Percentiles rank a stretch among this genome's conserved stretches.
These are phyloP conservation scores for Myotis yumanensis DNA, from an alignment of 2,113 vertebrate species.

Conservation along the genomic window DNA sequence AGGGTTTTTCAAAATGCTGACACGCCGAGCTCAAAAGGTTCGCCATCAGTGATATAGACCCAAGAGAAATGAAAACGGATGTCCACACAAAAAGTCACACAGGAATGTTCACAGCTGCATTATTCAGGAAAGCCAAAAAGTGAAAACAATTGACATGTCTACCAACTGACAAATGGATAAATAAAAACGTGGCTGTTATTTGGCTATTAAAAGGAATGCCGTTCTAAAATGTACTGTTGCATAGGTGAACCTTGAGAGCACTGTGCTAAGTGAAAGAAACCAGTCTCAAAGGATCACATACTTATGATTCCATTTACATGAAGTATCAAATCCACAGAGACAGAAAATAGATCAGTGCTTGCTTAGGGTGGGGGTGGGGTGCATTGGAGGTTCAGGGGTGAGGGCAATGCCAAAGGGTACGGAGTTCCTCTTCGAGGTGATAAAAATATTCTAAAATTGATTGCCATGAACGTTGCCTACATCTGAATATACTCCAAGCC, in stretches of 20 bases:
- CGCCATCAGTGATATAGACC: too few species aligned
- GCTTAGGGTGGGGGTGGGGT: background rate
- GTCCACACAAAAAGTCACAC: background rate
- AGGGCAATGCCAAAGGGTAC: too few species aligned
- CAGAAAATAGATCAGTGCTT: background rate
- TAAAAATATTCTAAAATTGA: background rate
- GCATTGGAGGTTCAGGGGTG: background rate
- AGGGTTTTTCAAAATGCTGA: too few species aligned
- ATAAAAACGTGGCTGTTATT: background rate
- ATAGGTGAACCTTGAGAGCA: background rate
- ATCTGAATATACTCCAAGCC: background rate
- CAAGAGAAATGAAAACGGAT: background rate
- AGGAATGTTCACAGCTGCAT: rapidly evolving
- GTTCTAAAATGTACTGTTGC: rapidly evolving
- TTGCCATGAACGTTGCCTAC: background rate
- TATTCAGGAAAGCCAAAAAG: background rate
- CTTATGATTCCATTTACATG: background rate
- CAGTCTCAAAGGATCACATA: background rate
- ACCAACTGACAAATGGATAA: background rate
- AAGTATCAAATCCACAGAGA: background rate
- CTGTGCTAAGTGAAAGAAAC: background rate
- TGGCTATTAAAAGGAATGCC: background rate
- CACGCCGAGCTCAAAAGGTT: too few species aligned
- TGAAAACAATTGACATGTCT: background rate
- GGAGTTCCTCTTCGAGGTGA: background rate